Percentiles rank a stretch among this genome's conserved stretches.
These are phyloP conservation scores for Rhinogobio ventralis DNA, from an alignment of 2,797 vertebrate species.

Conservation along the genomic window DNA sequence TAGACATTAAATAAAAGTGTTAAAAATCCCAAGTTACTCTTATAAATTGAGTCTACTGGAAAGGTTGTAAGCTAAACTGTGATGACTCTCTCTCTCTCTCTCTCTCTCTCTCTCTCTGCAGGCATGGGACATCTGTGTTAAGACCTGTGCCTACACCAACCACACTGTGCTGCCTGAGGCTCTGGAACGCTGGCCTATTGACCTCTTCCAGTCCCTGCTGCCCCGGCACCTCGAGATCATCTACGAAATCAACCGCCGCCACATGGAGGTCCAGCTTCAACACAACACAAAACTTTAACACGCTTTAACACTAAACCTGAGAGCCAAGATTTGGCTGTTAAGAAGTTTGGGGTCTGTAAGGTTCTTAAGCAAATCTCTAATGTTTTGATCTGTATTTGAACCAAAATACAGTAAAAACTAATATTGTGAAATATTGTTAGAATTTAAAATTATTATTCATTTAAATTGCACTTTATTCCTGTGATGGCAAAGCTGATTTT, in stretches of 20 bases:
- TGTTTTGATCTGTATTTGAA: neutral
- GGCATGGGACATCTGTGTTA: slow-evolving; percentile 94
- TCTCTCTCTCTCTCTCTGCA: slow-evolving; percentile 62
- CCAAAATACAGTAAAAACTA: neutral
- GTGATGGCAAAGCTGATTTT: neutral
- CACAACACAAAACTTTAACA: slow-evolving; percentile 9
- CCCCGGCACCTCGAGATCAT: slow-evolving; percentile 94
- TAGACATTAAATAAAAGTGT: neutral
- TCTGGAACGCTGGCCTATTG: slow-evolving; percentile 94
- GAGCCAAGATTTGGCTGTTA: neutral
- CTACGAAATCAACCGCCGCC: slow-evolving; percentile 93
- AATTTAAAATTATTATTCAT: neutral
- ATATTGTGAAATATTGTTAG: neutral
- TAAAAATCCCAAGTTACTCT: neutral
- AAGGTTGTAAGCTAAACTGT: slow-evolving; percentile 14
- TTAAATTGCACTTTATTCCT: neutral
- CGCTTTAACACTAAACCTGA: neutral
- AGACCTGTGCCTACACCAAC: slow-evolving; percentile 95
- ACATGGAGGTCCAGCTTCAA: slow-evolving; percentile 85
- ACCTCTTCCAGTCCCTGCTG: slow-evolving; percentile 91
- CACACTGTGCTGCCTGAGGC: slow-evolving; percentile 97
- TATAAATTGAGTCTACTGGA: neutral
- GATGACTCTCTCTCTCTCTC: neutral
- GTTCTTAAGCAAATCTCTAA: neutral
- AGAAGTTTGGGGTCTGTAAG: neutral